These are phyloP conservation scores for Rhynchotus rufescens DNA, from an alignment of 2,797 vertebrate genomes.

Conservation along the genomic window DNA sequence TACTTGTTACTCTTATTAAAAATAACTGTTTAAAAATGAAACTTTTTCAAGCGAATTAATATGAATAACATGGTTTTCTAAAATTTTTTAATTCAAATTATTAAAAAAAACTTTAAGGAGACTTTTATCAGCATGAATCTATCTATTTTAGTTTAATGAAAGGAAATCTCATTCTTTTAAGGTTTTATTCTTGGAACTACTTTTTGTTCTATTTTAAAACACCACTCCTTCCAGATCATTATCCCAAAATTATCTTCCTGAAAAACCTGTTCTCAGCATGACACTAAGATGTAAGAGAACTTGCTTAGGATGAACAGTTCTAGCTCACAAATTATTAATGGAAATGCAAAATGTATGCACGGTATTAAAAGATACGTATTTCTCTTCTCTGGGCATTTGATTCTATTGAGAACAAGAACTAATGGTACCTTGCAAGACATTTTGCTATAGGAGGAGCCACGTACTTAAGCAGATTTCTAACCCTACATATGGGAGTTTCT, in stretches of 20 bases:
- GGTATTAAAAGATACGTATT: not conserved
- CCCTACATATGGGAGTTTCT: not conserved
- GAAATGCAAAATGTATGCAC: not conserved
- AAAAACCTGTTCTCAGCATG: conserved; percentile 20
- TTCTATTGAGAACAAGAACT: not conserved
- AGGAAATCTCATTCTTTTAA: conserved; percentile 18
- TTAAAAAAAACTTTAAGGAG: not conserved
- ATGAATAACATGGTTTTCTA: not conserved
- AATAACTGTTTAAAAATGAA: not conserved
- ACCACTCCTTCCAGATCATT: not conserved
- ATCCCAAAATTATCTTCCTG: conserved; percentile 30
- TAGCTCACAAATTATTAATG: conserved; percentile 29
- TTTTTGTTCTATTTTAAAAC: conserved; percentile 53
- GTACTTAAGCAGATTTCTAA: not conserved
- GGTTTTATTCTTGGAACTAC: conserved; percentile 21
- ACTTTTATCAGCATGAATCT: not conserved
- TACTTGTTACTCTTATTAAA: not conserved
- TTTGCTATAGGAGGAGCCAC: not conserved
- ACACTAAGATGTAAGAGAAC: conserved; percentile 6
- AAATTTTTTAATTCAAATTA: conserved; percentile 7
- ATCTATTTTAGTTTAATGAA: conserved; percentile 32
- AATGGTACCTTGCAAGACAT: not conserved
- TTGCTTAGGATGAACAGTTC: conserved; percentile 11
- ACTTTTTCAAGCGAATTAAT: not conserved
- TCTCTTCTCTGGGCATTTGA: not conserved